Evolutionary conservation across 2,888 invertebrate species (phyloP).

Genomic region (Aphidoletes aphidimyza): DNA sequence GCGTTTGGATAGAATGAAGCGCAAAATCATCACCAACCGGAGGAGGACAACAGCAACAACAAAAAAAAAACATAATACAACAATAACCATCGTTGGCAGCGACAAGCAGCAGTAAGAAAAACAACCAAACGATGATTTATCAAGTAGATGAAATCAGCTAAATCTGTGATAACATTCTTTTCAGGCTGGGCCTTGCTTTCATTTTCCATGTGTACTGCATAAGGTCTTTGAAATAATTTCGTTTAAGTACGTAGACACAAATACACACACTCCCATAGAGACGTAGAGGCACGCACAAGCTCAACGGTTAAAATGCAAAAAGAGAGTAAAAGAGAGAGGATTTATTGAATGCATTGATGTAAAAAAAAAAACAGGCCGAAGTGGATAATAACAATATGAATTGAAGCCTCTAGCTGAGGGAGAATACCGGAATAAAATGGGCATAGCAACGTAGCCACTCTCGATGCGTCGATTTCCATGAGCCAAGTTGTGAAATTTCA

Average conservation of each 20-base stretch:
- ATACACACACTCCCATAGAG: not conserved
- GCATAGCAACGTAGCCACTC: not conserved
- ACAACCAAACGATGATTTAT: conserved; percentile 28
- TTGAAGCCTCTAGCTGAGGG: not conserved
- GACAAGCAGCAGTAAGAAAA: conserved; percentile 43
- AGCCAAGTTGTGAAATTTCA: not conserved
- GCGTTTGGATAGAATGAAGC: not conserved
- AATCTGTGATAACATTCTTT: conserved; percentile 52
- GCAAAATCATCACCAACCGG: conserved; percentile 1
- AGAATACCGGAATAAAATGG: not conserved
- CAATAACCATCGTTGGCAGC: conserved; percentile 32
- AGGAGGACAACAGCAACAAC: conserved; percentile 12
- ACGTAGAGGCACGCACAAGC: no score
- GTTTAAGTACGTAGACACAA: not conserved
- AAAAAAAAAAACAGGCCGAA: conserved; percentile 10
- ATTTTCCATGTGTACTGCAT: not conserved
- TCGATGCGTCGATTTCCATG: not conserved
- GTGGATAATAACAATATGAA: conserved; percentile 27
- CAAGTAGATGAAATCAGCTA: conserved; percentile 53
- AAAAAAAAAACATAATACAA: no score
- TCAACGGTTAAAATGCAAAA: no score
- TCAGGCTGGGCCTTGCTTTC: conserved; percentile 37
- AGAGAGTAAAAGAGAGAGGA: no score
- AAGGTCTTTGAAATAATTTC: conserved; percentile 14
- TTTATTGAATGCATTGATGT: not conserved